Evolutionary conservation across 35 echinoderm and acorn worm genomes (phyloP).

Genomic region (Lytechinus variegatus): DNA sequence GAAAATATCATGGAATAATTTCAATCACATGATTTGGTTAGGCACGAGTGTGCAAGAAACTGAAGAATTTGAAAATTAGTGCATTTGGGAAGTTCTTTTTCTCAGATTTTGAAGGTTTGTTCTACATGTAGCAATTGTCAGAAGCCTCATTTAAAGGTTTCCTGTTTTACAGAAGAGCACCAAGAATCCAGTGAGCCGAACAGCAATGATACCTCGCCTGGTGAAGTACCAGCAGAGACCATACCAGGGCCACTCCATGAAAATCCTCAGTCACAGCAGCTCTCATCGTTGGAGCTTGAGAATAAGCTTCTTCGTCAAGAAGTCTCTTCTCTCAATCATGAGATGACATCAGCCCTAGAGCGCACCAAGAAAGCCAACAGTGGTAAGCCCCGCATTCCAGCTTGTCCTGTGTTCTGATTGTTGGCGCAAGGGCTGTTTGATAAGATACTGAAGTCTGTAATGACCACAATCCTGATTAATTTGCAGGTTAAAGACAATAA

Average conservation of each 20-base stretch:
- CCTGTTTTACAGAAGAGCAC: conserved; percentile 50
- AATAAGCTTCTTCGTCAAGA: conserved; percentile 97
- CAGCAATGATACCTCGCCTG: conserved; percentile 43
- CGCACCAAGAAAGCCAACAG: conserved; percentile 81
- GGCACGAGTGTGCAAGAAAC: no score
- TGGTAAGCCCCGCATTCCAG: neutral
- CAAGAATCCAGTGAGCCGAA: conserved; percentile 52
- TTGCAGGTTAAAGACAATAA: no score
- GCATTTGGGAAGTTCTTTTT: no score
- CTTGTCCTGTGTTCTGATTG: no score
- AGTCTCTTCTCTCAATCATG: conserved; percentile 91
- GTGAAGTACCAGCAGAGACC: conserved; percentile 52
- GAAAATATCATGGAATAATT: no score
- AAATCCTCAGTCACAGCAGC: conserved; percentile 67
- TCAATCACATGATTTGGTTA: no score
- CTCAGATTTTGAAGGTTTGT: no score
- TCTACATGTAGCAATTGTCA: neutral
- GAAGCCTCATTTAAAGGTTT: neutral
- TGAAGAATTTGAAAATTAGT: no score
- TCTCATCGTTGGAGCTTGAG: conserved; percentile 91
- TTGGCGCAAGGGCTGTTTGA: no score
- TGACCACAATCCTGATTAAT: no score
- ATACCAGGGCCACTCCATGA: conserved; percentile 1
- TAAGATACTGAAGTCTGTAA: no score
- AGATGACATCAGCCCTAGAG: conserved; percentile 85